A percentile compares a stretch with the other conserved stretches of the same genome.
Conservation (phyloP, 2,797 vertebrate species). For the Betta splendens region DNA sequence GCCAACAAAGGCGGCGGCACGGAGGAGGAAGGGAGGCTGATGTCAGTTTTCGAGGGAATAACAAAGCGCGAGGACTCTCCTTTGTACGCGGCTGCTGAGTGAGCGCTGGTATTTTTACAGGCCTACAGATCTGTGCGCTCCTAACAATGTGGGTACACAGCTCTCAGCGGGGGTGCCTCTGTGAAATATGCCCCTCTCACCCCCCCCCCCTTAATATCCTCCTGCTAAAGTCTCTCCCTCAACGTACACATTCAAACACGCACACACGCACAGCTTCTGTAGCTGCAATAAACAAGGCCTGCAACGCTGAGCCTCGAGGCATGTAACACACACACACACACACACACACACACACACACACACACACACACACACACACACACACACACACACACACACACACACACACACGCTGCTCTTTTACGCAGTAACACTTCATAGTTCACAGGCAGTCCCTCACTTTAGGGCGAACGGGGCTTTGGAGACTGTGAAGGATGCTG, state of each 20-base stretch:
- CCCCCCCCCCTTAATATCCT: conserved; percentile 86
- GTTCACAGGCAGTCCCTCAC: conserved; percentile 85
- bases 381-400: conserved; percentile 26
- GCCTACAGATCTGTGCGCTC: conserved; percentile 87
- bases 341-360: conserved; percentile 13
- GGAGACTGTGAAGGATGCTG: conserved; percentile 39
- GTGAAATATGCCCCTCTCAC: conserved; percentile 85
- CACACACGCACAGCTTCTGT: conserved; percentile 74
- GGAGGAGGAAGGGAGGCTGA: conserved; percentile 59
- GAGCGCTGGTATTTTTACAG: conserved; percentile 91
- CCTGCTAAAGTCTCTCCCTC: conserved; percentile 81
- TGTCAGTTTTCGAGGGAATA: conserved; percentile 72
- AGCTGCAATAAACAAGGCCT: conserved; percentile 90
- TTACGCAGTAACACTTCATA: conserved; percentile 83
- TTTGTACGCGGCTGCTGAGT: conserved; percentile 82
- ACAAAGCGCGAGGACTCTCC: conserved; percentile 68
- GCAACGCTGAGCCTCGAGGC: conserved; percentile 85
- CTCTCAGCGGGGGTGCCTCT: conserved; percentile 88
- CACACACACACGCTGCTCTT: conserved; percentile 24
- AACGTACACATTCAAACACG: conserved; percentile 24
- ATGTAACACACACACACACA: conserved; percentile 33
- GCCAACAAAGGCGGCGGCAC: conserved; percentile 18
- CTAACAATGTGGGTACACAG: conserved; percentile 89
- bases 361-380: conserved; percentile 35
- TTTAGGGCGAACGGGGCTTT: conserved; percentile 86